Percentiles rank a stretch among this genome's conserved stretches.
Evolutionary conservation across 2,113 vertebrate species (phyloP).

Genomic region (Oryzias celebensis): DNA sequence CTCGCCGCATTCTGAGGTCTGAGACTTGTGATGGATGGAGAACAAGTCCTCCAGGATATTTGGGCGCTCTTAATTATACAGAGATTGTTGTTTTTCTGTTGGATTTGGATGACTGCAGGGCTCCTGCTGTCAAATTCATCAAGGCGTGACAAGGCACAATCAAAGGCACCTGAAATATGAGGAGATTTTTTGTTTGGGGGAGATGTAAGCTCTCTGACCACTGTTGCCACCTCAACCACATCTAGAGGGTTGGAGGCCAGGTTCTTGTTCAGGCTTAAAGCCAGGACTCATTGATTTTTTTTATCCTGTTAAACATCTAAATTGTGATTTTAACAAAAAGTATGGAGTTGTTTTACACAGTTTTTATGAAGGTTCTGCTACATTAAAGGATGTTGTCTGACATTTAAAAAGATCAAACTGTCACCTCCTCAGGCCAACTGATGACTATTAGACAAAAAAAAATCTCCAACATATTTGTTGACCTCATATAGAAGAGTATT

Average conservation of each 20-base stretch:
- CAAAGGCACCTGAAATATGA: slow-evolving; percentile 32
- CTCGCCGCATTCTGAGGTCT: slow-evolving; percentile 27
- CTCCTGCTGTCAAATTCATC: slow-evolving; percentile 21
- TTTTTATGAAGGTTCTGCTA: slow-evolving; percentile 5
- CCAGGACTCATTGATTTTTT: not conserved
- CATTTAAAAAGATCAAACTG: slow-evolving; percentile 19
- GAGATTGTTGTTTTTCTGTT: slow-evolving; percentile 7
- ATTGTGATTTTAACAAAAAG: slow-evolving; percentile 32
- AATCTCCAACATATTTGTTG: slow-evolving; percentile 43
- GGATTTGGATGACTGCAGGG: not conserved
- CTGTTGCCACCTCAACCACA: slow-evolving; percentile 60
- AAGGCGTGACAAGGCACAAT: slow-evolving; percentile 8
- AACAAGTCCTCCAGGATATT: slow-evolving; percentile 1
- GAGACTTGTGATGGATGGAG: slow-evolving; percentile 37
- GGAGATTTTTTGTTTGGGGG: slow-evolving; percentile 19
- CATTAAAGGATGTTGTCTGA: slow-evolving; percentile 47
- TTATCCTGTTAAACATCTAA: not conserved
- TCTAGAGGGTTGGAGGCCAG: slow-evolving; percentile 48
- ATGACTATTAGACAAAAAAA: slow-evolving; percentile 47
- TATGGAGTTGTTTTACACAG: slow-evolving; percentile 21
- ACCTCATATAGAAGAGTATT: slow-evolving; percentile 37
- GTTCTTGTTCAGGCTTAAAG: slow-evolving; percentile 28
- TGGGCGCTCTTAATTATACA: not conserved
- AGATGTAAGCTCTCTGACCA: slow-evolving; percentile 46
- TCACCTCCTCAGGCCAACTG: slow-evolving; percentile 39